Evolutionary conservation across 2,113 vertebrate species (phyloP).

Genomic region (Colinus virginianus): DNA sequence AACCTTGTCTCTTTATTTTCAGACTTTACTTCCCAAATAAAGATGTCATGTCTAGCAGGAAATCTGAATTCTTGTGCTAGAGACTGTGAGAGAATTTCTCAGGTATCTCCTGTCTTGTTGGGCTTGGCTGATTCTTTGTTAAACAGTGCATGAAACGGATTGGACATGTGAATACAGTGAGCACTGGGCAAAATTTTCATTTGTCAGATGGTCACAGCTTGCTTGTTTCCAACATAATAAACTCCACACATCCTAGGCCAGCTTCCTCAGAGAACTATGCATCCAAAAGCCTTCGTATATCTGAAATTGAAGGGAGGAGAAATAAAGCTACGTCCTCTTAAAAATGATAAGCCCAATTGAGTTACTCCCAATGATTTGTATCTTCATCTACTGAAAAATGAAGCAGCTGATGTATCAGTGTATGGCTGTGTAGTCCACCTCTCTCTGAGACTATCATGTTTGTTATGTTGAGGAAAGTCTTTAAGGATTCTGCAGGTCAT

Average conservation of each 20-base stretch:
- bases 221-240: conserved; percentile 13
- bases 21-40: conserved; percentile 7
- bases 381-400: background rate
- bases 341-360: background rate
- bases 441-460: background rate
- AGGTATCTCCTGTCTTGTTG: background rate
- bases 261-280: background rate
- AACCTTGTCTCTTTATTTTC: conserved; percentile 20
- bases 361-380: background rate
- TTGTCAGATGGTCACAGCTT: conserved; percentile 12
- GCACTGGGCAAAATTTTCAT: background rate
- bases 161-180: background rate
- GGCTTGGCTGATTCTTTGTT: background rate
- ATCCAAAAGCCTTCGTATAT: conserved; percentile 8
- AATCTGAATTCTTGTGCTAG: background rate
- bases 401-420: background rate
- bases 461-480: background rate
- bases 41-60: conserved; percentile 22
- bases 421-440: background rate
- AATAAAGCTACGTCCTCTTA: conserved; percentile 19
- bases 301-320: conserved; percentile 14
- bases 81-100: background rate
- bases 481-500: background rate
- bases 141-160: conserved; percentile 28
- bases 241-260: background rate